These are phyloP conservation scores for Atherinomorus stipes DNA, from an alignment of 2,113 vertebrate genomes.

Conservation along the genomic window DNA sequence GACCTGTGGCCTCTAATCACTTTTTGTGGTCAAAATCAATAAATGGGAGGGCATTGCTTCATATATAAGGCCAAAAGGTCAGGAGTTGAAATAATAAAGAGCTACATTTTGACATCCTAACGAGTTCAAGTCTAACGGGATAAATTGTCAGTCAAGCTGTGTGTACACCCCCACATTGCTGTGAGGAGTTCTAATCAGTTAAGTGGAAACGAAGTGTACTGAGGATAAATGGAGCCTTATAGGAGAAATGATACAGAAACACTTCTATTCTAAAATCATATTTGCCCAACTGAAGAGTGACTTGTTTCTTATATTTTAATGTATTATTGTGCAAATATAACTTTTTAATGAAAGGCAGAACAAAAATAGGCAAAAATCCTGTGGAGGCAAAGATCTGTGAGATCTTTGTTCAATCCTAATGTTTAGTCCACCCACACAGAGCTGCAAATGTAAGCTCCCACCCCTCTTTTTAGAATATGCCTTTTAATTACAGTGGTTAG, in stretches of 20 bases:
- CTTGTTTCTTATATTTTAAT: neutral
- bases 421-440: slow-evolving; percentile 31
- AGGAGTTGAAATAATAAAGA: neutral
- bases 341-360: neutral
- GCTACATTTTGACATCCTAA: slow-evolving; percentile 2
- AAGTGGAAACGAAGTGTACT: neutral
- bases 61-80: neutral
- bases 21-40: neutral
- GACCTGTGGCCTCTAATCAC: neutral
- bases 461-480: slow-evolving; percentile 2
- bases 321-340: neutral
- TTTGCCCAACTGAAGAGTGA: neutral
- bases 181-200: slow-evolving; percentile 1
- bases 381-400: slow-evolving; percentile 14
- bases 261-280: neutral
- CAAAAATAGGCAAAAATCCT: slow-evolving; percentile 6
- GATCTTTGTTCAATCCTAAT: slow-evolving; percentile 19
- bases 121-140: neutral
- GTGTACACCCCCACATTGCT: neutral
- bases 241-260: neutral
- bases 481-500: slow-evolving; percentile 47
- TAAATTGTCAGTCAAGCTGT: slow-evolving; percentile 3
- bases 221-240: neutral
- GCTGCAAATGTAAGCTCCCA: slow-evolving; percentile 18
- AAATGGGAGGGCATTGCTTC: neutral